phyloP scores from a whole-genome alignment of 2,888 invertebrate genomes.

The Thereva nobilitata region DNA sequence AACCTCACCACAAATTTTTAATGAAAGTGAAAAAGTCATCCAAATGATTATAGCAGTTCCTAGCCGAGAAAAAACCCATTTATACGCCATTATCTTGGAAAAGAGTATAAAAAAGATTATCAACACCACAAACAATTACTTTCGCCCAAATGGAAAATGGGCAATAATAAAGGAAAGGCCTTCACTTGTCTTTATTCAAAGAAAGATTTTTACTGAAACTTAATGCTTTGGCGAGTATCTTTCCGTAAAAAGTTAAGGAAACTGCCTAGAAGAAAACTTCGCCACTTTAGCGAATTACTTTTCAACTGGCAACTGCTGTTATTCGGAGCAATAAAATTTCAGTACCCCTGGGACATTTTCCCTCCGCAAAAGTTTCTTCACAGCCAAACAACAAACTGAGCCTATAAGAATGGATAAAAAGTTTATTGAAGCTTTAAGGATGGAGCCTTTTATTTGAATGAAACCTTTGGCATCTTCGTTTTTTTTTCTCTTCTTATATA shows the following conservation, averaged over 20 bases:
- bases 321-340: slow-evolving; percentile 24
- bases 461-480: no score
- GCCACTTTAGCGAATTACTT: slow-evolving; percentile 22
- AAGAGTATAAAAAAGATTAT: background rate
- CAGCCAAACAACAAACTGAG: no score
- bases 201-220: background rate
- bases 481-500: no score
- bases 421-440: no score
- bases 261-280: slow-evolving; percentile 13
- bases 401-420: no score
- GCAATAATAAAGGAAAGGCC: slow-evolving; percentile 2
- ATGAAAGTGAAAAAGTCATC: no score
- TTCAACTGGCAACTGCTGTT: slow-evolving; percentile 23
- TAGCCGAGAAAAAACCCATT: no score
- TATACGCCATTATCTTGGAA: no score
- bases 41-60: no score
- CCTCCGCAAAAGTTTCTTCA: slow-evolving; percentile 5
- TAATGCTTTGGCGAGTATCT: no score
- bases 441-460: no score
- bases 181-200: slow-evolving; percentile 11
- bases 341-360: slow-evolving; percentile 17
- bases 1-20: no score
- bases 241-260: background rate
- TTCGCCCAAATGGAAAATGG: slow-evolving; percentile 7
- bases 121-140: slow-evolving; percentile 8